phyloP scores from a whole-genome alignment of 2,797 vertebrate species.

The Salmo trutta region DNA sequence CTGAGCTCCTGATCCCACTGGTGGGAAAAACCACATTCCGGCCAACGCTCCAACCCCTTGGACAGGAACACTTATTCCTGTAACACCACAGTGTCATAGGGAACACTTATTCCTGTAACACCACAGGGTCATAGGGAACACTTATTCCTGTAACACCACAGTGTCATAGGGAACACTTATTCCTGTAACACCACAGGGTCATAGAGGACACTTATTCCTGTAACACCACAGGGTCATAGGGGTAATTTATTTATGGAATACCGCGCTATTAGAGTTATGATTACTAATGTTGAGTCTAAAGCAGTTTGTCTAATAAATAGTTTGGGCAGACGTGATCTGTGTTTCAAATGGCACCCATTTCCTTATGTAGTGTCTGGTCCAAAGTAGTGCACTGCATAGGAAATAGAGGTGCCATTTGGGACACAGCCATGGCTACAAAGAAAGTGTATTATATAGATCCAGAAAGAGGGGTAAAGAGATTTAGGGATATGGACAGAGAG shows the following conservation, averaged over 20 bases:
- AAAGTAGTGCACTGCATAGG: not conserved
- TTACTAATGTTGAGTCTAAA: not conserved
- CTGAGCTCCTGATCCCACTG: slow-evolving; percentile 62
- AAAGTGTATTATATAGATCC: not conserved
- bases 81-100: not conserved
- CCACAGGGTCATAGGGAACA: slow-evolving; percentile 28
- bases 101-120: not conserved
- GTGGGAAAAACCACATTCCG: slow-evolving; percentile 67
- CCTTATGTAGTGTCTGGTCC: not conserved
- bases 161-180: not conserved
- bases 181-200: no score
- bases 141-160: slow-evolving; percentile 29
- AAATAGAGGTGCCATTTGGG: not conserved
- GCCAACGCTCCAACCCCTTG: slow-evolving; percentile 29
- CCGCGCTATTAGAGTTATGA: not conserved
- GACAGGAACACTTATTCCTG: slow-evolving; percentile 48
- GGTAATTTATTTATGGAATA: not conserved
- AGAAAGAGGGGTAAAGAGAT: not conserved
- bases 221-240: not conserved
- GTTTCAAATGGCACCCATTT: not conserved
- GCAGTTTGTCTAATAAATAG: not conserved
- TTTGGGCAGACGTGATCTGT: not conserved
- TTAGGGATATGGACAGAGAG: not conserved
- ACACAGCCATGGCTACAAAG: not conserved
- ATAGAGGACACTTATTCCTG: slow-evolving; percentile 43